Conservation (phyloP, 2,888 invertebrate genomes). For the Atherix ibis region DNA sequence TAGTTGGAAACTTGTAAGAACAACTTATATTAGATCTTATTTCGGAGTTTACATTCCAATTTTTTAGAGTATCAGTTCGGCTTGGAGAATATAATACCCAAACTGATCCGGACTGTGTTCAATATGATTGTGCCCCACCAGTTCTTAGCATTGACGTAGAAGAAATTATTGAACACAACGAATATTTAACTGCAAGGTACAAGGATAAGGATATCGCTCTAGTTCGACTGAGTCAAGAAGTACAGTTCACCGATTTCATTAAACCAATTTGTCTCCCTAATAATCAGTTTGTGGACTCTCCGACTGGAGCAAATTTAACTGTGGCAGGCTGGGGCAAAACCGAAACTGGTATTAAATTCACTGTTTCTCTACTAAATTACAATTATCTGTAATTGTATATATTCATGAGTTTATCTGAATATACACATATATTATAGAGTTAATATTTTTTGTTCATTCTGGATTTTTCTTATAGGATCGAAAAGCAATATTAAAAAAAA, state of each 20-base stretch:
- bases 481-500: conserved; percentile 41
- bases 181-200: conserved; percentile 35
- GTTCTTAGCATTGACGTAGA: conserved; percentile 46
- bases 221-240: conserved; percentile 22
- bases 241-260: conserved; percentile 37
- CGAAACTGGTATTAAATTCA: conserved; percentile 25
- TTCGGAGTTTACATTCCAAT: too few relatives aligned
- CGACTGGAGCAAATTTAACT: conserved; percentile 34
- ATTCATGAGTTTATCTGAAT: too few relatives aligned
- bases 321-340: conserved; percentile 50
- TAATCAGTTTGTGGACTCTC: conserved; percentile 24
- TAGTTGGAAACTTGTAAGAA: conserved; percentile 41
- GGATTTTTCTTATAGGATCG: too few relatives aligned
- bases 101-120: conserved; percentile 42
- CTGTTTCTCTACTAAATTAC: too few relatives aligned
- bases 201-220: conserved; percentile 43
- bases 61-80: conserved; percentile 33
- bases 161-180: conserved; percentile 46
- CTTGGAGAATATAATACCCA: conserved; percentile 51
- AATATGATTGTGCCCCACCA: conserved; percentile 43
- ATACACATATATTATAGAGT: too few relatives aligned
- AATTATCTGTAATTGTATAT: too few relatives aligned
- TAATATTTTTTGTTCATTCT: too few relatives aligned
- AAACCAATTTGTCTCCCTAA: conserved; percentile 41
- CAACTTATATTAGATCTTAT: too few relatives aligned